phyloP scores from a whole-genome alignment of 2,797 vertebrate genomes.

The Menidia menidia region DNA sequence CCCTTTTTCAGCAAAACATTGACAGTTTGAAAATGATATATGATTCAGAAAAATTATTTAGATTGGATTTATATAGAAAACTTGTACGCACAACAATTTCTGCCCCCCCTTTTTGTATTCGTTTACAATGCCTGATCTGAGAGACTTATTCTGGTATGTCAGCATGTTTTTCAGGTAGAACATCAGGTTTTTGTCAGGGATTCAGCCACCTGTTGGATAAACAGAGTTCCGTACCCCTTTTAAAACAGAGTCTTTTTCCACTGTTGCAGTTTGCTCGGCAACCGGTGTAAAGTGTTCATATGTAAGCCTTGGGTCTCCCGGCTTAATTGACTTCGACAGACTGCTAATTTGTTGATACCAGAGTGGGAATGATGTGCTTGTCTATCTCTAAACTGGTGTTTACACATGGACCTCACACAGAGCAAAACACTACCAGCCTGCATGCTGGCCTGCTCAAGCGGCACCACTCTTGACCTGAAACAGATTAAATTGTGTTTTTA shows the following conservation, averaged over 20 bases:
- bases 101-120: background rate
- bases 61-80: background rate
- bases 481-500: conserved; percentile 89
- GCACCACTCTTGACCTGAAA: conserved; percentile 84
- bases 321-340: conserved; percentile 91
- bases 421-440: conserved; percentile 89
- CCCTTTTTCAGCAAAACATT: conserved; percentile 32
- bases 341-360: conserved; percentile 93
- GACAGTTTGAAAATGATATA: conserved; percentile 29
- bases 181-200: conserved; percentile 31
- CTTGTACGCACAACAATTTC: background rate
- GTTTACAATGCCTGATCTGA: conserved; percentile 1
- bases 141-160: conserved; percentile 7
- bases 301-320: conserved; percentile 76
- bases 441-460: conserved; percentile 77
- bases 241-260: conserved; percentile 33
- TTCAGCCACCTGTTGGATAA: conserved; percentile 64
- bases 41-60: conserved; percentile 7
- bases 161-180: conserved; percentile 18
- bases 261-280: conserved; percentile 45
- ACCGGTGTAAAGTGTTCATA: conserved; percentile 69
- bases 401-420: conserved; percentile 97
- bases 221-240: conserved; percentile 25
- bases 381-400: conserved; percentile 95
- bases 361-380: conserved; percentile 90